Evolutionary conservation across 2,113 vertebrate genomes (phyloP), one percentile per base, ranked within the genome.

Genomic region (Phycodurus eques): DNA sequence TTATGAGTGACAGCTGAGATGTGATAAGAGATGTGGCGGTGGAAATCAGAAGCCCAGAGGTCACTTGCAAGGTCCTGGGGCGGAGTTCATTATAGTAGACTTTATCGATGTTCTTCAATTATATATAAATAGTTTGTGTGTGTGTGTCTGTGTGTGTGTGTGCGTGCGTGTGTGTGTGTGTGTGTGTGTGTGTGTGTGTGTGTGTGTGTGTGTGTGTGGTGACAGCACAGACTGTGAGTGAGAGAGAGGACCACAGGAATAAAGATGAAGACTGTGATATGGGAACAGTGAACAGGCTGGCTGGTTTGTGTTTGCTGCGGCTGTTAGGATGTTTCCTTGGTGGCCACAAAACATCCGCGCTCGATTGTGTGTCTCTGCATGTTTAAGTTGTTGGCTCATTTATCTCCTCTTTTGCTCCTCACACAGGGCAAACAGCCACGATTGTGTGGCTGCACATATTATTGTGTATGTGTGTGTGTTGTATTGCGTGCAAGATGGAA

Each of bases 81-180:
- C 87, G 83, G 83, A 72, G 76, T 86, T 85, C 83, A 86, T 87
- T 84, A 81, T 73, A 56, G 66, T 63, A 88, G 75, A 87, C 87
- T 85, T 84, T 88, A 88, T 87, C 73, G 73, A 83, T 82, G 84
- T 85, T 85, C 85, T 88, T 90, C 85, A 84, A 60, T 78, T 46
- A 10, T 71, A 71, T 76, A 61, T 1, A 71, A 39, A 39, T 6
- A 39, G 35, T 39, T 5, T 39, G 75, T 54, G 49, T n/a, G 67
- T 59, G 68, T 46, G 15, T 70, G 72, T 70, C 60, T n/a, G 61
- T 73, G 60, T 19, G 46, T 60, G 46, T 67, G 53, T 44, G 13
- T 27, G 27, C 1, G 75, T 53, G 47, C 13, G 66, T 57, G 67
- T 44, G 15, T 70, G 72, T 65, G 67, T 31, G 61, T 78, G 60